These are phyloP conservation scores for Chromobotia macracanthus DNA, from an alignment of 2,797 vertebrate species.

Conservation along the genomic window DNA sequence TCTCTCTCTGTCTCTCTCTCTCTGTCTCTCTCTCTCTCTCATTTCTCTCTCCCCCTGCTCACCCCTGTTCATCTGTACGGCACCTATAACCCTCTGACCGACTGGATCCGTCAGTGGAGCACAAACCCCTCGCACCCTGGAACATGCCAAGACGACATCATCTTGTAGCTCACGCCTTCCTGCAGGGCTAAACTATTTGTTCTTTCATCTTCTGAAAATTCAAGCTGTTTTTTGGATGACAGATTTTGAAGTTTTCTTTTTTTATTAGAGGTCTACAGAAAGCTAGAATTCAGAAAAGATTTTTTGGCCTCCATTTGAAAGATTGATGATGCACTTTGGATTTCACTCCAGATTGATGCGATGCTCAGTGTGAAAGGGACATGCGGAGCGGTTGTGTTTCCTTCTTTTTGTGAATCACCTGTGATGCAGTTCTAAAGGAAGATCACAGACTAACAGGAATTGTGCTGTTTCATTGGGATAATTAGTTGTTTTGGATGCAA, in stretches of 20 bases:
- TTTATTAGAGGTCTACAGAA: constrained; percentile 67
- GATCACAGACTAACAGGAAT: constrained; percentile 51
- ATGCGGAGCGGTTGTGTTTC: constrained; percentile 20
- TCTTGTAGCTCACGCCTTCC: constrained; percentile 61
- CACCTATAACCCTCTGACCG: constrained; percentile 77
- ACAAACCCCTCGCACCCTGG: constrained; percentile 58
- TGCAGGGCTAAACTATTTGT: constrained; percentile 6
- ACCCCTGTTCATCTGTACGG: constrained; percentile 61
- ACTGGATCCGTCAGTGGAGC: constrained; percentile 88
- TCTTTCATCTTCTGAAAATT: constrained; percentile 51
- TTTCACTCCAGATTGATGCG: constrained; percentile 53
- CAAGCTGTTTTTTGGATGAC: constrained; percentile 60
- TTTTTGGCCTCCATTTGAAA: constrained; percentile 70
- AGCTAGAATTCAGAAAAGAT: constrained; percentile 68
- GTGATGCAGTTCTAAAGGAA: constrained; percentile 33
- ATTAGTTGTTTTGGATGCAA: constrained; percentile 10
- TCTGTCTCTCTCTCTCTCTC: too few species aligned
- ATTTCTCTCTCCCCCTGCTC: constrained; percentile 49
- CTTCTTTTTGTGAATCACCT: constrained; percentile 10
- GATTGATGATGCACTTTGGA: constrained; percentile 77
- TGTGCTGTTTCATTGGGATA: neutral
- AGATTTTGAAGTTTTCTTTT: constrained; percentile 72
- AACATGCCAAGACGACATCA: constrained; percentile 71
- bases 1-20: constrained; percentile 47
- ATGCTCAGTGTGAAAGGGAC: constrained; percentile 52